Evolutionary conservation across 2,888 invertebrate species (phyloP).

Genomic region (Dendrolimus pini): DNA sequence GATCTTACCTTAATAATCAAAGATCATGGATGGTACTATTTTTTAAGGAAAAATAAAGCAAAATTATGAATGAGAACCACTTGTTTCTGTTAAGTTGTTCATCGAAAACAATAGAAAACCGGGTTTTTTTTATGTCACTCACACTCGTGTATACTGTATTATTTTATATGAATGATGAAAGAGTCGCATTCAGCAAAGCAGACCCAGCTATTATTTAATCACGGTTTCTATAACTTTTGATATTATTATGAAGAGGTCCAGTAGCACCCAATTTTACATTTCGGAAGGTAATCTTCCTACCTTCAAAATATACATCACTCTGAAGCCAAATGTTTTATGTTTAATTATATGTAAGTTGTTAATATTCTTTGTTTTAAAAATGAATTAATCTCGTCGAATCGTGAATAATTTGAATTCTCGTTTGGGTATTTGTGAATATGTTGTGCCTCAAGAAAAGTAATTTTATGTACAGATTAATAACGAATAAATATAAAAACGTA

Average conservation of each 20-base stretch:
- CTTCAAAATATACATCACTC: background rate
- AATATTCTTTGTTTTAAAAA: background rate
- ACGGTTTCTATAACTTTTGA: background rate
- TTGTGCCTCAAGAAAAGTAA: background rate
- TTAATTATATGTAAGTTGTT: background rate
- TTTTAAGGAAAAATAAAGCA: too few species aligned
- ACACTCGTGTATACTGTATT: too few species aligned
- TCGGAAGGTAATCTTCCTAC: background rate
- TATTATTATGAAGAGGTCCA: background rate
- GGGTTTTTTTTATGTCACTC: too few species aligned
- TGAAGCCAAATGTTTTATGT: background rate
- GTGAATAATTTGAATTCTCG: background rate
- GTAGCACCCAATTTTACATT: background rate
- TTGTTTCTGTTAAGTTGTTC: too few species aligned
- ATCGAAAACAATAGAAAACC: too few species aligned
- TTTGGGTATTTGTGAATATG: background rate
- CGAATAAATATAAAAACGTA: too few species aligned
- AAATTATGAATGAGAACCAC: too few species aligned
- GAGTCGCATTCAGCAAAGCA: too few species aligned
- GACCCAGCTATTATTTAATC: too few species aligned
- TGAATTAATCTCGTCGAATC: background rate
- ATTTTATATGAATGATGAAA: too few species aligned
- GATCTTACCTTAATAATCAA: too few species aligned
- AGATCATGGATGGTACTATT: too few species aligned
- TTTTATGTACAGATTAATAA: background rate